These are phyloP conservation scores for Phoeniculus purpureus DNA, from an alignment of 2,797 vertebrate genomes.

Conservation along the genomic window DNA sequence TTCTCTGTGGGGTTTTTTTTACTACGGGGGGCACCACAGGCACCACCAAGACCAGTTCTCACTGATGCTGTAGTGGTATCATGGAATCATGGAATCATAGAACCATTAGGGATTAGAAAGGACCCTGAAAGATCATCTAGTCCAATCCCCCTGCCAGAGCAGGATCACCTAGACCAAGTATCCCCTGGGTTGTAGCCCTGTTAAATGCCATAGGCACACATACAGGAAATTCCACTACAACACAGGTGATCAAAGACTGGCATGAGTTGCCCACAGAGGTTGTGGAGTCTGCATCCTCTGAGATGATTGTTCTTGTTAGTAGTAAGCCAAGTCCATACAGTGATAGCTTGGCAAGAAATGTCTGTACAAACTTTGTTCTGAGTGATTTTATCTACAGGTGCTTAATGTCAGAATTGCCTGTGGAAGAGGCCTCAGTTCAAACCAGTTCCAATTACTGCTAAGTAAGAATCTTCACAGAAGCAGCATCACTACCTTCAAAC, in stretches of 20 bases:
- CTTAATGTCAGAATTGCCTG: neutral
- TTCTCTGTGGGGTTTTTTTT: neutral
- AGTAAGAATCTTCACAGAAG: conserved; percentile 4
- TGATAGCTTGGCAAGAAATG: neutral
- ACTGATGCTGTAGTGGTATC: neutral
- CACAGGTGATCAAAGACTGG: neutral
- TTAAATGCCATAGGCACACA: neutral
- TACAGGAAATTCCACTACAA: neutral
- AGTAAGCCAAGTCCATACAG: neutral
- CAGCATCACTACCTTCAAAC: neutral
- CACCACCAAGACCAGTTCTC: neutral
- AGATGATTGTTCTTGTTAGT: neutral
- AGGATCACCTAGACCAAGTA: too few species aligned
- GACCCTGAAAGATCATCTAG: too few species aligned
- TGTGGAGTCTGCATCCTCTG: neutral
- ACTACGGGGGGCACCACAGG: neutral
- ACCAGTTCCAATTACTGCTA: neutral
- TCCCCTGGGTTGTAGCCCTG: neutral
- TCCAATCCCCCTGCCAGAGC: too few species aligned
- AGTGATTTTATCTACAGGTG: neutral
- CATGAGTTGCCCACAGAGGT: neutral
- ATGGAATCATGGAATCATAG: too few species aligned
- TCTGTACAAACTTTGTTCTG: neutral
- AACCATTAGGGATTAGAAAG: too few species aligned
- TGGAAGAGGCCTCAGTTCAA: neutral